phyloP scores from a whole-genome alignment of 2,797 vertebrate species.

The Poecilia picta region DNA sequence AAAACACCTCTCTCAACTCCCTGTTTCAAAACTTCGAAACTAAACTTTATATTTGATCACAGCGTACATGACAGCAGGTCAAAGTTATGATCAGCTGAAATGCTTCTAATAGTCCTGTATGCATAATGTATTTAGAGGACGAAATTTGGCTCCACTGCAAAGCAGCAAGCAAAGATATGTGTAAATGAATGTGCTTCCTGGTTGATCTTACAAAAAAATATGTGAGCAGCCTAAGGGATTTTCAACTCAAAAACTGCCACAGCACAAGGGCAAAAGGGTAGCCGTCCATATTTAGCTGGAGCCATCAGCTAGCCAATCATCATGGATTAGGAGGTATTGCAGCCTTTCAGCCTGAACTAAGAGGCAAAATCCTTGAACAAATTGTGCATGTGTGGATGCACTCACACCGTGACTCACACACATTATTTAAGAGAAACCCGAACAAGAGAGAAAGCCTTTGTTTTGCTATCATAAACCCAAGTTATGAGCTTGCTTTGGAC shows the following conservation, averaged over 20 bases:
- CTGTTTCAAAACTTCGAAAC: slow-evolving; percentile 25
- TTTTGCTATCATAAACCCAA: slow-evolving; percentile 71
- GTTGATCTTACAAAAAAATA: slow-evolving; percentile 10
- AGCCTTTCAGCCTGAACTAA: slow-evolving; percentile 50
- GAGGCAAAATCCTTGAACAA: slow-evolving; percentile 55
- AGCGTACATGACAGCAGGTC: slow-evolving; percentile 5
- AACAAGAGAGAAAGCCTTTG: slow-evolving; percentile 50
- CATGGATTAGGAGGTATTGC: slow-evolving; percentile 63
- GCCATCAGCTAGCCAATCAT: slow-evolving; percentile 58
- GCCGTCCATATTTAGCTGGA: slow-evolving; percentile 48
- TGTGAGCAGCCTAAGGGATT: slow-evolving; percentile 32
- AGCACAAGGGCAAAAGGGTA: slow-evolving; percentile 62
- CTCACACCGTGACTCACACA: slow-evolving; percentile 28
- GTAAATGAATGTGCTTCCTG: neutral
- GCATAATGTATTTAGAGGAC: slow-evolving; percentile 32
- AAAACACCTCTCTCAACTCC: neutral
- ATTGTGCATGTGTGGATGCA: slow-evolving; percentile 34
- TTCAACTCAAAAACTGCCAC: slow-evolving; percentile 42
- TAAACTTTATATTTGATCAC: slow-evolving; percentile 20
- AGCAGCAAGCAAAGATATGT: slow-evolving; percentile 22
- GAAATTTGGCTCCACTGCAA: slow-evolving; percentile 8
- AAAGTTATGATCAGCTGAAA: slow-evolving; percentile 16
- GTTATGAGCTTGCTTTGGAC: slow-evolving; percentile 60
- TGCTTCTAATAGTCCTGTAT: slow-evolving; percentile 13
- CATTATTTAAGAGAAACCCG: slow-evolving; percentile 53